Evolutionary conservation across 2,888 invertebrate species (phyloP), one percentile per base, ranked within the genome.

Genomic region (Gonocerus acuteangulatus): DNA sequence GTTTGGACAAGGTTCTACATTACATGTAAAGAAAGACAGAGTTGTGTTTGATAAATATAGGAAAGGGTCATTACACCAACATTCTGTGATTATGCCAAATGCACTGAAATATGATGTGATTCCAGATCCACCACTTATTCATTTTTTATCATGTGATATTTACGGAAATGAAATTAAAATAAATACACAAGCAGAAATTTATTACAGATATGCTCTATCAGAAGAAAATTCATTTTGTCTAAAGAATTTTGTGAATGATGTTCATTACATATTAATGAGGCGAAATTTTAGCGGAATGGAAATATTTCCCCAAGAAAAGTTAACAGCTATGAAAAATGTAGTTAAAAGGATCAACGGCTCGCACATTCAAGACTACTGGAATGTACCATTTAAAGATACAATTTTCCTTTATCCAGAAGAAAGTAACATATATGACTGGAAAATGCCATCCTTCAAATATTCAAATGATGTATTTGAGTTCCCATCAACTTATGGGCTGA

Each of bases 151-250:
- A 11, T 45, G 57, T 32, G 57, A 57, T 57, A 57, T 57, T 45
- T 44, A 47, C 18, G 57, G 57, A 47, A 57, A 57, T 45, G 57
- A 47, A 45, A 11, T 57, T 23, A 57, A 45, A 47, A 45, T 57
- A 19, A 42, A 57, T 16, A 57, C 57, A 32, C 44, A 42, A 3
- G 13, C 44, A 21, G 22, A 44, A 36, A 44, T 57, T 34, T 18
- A 57, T 45, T 57, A 57, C 21, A 23, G 34, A 22, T 57, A 57
- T 32, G 44, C 57, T n/a, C 18, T 47, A 11, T 57, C 45, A n/a
- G 34, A 34, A 32, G 44, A 57, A 34, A 57, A 57, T 18, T 21
- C 19, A 13, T 27, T 57, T 57, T 27, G 44, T 13, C 21, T 57
- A n/a, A 57, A 57, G 23, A 21, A 57, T 57, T 2, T 45, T 22